These are phyloP conservation scores for Euthynnus affinis DNA, from an alignment of 2,797 vertebrate genomes.

Conservation along the genomic window DNA sequence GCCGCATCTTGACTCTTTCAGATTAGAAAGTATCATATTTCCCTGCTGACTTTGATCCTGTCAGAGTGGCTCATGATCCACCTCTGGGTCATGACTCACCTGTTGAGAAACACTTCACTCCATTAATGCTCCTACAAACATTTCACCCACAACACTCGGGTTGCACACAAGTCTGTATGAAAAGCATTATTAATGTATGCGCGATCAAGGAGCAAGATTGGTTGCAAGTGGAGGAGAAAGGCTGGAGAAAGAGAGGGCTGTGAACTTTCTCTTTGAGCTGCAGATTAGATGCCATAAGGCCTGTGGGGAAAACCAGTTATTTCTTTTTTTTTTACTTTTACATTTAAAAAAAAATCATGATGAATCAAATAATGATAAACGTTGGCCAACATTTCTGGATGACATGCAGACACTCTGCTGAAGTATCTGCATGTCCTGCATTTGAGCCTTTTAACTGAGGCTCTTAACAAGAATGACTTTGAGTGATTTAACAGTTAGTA, in stretches of 20 bases:
- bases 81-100: not conserved
- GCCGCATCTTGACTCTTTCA: not conserved
- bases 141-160: not conserved
- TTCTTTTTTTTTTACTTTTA: not conserved
- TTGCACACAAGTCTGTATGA: not conserved
- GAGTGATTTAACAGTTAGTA: conserved; percentile 17
- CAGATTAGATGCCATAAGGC: not conserved
- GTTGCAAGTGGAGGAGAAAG: not conserved
- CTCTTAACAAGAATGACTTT: conserved; percentile 11
- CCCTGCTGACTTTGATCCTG: not conserved
- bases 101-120: conserved; percentile 6
- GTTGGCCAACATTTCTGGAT: not conserved
- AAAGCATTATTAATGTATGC: not conserved
- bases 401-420: not conserved
- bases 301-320: not conserved
- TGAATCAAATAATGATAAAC: not conserved
- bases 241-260: not conserved
- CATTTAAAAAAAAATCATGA: not conserved
- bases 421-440: not conserved
- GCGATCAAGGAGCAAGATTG: not conserved
- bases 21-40: not conserved
- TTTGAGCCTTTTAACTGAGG: not conserved
- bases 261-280: conserved; percentile 7
- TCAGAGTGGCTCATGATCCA: not conserved
- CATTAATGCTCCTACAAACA: not conserved